Percentiles rank a stretch among this genome's conserved stretches.
Evolutionary conservation across 2,797 vertebrate species (phyloP).

Genomic region (Spatula clypeata): DNA sequence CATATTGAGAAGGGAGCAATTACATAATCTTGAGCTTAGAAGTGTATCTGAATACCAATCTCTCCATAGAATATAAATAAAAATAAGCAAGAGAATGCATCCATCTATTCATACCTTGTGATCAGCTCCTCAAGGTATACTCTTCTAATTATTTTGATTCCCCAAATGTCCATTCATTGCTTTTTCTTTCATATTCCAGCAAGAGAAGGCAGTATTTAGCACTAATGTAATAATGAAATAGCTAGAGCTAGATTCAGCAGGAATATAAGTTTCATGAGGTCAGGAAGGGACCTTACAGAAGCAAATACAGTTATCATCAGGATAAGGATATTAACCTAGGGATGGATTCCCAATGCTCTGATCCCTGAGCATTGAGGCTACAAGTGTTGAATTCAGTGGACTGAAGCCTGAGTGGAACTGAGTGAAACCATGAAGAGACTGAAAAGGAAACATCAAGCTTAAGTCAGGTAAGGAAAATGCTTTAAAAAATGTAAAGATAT

Average conservation of each 20-base stretch:
- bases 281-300: neutral
- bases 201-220: neutral
- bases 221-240: neutral
- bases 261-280: neutral
- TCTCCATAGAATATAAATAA: neutral
- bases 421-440: slow-evolving; percentile 2
- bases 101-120: neutral
- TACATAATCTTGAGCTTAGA: neutral
- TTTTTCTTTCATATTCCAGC: neutral
- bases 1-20: neutral
- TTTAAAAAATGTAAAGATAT: slow-evolving; percentile 37
- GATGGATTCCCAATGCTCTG: neutral
- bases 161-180: neutral
- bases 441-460: slow-evolving; percentile 29
- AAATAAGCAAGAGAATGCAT: neutral
- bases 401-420: neutral
- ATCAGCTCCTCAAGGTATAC: neutral
- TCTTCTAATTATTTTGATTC: neutral
- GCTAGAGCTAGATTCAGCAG: neutral
- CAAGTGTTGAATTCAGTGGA: neutral
- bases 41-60: neutral
- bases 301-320: neutral
- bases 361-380: neutral
- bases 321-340: neutral
- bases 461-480: neutral